A percentile compares a stretch with the other conserved stretches of the same genome.
These are phyloP conservation scores for Agonopterix heracliana DNA, from an alignment of 2,888 invertebrate species.

Conservation along the genomic window DNA sequence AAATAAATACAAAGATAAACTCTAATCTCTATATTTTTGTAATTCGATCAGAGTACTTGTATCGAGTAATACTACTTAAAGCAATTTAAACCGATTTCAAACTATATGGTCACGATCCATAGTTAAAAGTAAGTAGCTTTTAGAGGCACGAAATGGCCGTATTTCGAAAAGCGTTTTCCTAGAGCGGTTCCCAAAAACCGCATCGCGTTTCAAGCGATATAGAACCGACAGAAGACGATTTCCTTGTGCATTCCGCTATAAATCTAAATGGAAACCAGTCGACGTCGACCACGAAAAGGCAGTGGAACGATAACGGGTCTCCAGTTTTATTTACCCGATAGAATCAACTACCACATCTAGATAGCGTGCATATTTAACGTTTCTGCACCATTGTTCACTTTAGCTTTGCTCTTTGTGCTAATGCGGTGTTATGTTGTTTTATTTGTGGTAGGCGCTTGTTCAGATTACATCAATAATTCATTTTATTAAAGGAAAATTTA, in stretches of 20 bases:
- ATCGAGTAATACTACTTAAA: no score
- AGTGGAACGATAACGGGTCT: conserved; percentile 1
- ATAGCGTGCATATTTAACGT: not conserved
- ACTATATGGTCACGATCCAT: no score
- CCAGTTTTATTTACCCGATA: conserved; percentile 9
- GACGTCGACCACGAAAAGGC: conserved; percentile 7
- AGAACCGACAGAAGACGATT: conserved; percentile 5
- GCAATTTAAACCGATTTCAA: no score
- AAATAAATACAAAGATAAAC: no score
- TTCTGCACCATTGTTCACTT: not conserved
- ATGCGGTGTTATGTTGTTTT: not conserved
- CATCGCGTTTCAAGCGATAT: conserved; percentile 3
- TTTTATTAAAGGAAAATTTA: no score
- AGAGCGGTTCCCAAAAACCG: conserved; percentile 3
- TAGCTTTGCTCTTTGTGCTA: not conserved
- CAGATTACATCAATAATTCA: not conserved
- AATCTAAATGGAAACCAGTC: conserved; percentile 10
- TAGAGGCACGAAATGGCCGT: not conserved
- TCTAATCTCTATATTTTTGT: no score
- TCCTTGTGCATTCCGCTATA: conserved; percentile 5
- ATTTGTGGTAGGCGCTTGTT: conserved; percentile 1
- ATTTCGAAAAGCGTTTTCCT: conserved; percentile 3
- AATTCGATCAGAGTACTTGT: no score
- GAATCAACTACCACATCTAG: conserved; percentile 1
- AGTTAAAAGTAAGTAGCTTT: no score